Evolutionary conservation across 2,888 invertebrate genomes (phyloP).

Genomic region (Pammene aurita): DNA sequence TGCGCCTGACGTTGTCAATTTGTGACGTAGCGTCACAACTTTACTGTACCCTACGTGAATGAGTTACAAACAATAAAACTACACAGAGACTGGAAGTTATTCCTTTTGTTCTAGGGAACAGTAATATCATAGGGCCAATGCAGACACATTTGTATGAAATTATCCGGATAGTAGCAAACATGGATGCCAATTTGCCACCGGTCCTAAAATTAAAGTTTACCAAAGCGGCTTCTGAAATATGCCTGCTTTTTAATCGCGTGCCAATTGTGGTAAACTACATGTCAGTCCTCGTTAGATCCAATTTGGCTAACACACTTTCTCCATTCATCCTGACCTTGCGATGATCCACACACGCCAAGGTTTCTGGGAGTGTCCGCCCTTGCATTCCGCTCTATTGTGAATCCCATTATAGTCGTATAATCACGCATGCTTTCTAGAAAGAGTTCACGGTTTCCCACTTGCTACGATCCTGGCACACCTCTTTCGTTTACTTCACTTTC

Average conservation of each 20-base stretch:
- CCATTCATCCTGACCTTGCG: slow-evolving; percentile 35
- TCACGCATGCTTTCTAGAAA: not conserved
- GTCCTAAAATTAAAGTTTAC: no score
- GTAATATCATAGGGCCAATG: no score
- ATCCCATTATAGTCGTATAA: not conserved
- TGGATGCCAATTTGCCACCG: not conserved
- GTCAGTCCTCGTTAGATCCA: slow-evolving; percentile 27
- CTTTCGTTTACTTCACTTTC: no score
- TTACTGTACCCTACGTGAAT: not conserved
- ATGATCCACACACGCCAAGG: slow-evolving; percentile 27
- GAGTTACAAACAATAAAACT: slow-evolving; percentile 3
- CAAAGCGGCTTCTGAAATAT: no score
- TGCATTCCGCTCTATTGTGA: slow-evolving; percentile 4
- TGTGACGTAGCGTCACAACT: slow-evolving; percentile 2
- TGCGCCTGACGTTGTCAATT: slow-evolving; percentile 12
- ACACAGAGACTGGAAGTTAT: not conserved
- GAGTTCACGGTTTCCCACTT: no score
- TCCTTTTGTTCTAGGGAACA: not conserved
- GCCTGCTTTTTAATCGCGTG: not conserved
- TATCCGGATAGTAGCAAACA: no score
- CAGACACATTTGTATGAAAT: no score
- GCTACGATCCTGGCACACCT: no score
- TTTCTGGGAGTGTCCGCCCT: slow-evolving; percentile 31
- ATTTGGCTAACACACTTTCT: slow-evolving; percentile 36
- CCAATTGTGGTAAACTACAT: slow-evolving; percentile 1